Percentiles rank a stretch among this genome's conserved stretches.
phyloP scores from a whole-genome alignment of 1,140 invertebrate species.

The Drosophila melanica region DNA sequence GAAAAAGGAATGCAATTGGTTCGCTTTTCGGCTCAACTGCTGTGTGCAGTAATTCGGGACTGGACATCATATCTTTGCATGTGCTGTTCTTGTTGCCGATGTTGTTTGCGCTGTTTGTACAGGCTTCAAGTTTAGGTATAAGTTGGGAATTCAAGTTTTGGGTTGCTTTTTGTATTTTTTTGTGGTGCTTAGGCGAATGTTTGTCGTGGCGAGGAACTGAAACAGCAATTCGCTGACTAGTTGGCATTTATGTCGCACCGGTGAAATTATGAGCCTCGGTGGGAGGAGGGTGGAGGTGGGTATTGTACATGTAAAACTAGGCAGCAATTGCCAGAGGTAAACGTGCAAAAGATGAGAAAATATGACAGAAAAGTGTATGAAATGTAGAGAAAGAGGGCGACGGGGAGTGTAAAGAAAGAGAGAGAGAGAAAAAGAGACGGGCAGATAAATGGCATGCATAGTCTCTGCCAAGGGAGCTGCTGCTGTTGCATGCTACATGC shows the following conservation, averaged over 20 bases:
- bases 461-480: constrained; percentile 13
- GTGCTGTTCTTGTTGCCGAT: constrained; percentile 10
- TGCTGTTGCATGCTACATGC: constrained; percentile 6
- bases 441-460: constrained; percentile 35
- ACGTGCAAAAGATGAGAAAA: constrained; percentile 79
- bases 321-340: constrained; percentile 74
- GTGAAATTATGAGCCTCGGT: constrained; percentile 70
- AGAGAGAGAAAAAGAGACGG: constrained; percentile 7
- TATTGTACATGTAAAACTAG: constrained; percentile 24
- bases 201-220: constrained; percentile 21
- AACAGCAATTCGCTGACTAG: constrained; percentile 44
- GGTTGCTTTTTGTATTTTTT: too few species aligned
- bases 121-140: constrained; percentile 13
- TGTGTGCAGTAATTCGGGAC: constrained; percentile 20
- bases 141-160: background rate
- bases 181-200: constrained; percentile 39
- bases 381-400: constrained; percentile 29
- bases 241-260: constrained; percentile 51
- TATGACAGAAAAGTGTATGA: constrained; percentile 72
- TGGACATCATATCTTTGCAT: constrained; percentile 26
- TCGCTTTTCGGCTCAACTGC: constrained; percentile 7
- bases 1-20: constrained; percentile 57
- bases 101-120: constrained; percentile 29
- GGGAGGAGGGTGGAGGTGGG: constrained; percentile 21
- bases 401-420: background rate